Conservation (phyloP, 2,888 invertebrate species). For the Amiota minor region DNA sequence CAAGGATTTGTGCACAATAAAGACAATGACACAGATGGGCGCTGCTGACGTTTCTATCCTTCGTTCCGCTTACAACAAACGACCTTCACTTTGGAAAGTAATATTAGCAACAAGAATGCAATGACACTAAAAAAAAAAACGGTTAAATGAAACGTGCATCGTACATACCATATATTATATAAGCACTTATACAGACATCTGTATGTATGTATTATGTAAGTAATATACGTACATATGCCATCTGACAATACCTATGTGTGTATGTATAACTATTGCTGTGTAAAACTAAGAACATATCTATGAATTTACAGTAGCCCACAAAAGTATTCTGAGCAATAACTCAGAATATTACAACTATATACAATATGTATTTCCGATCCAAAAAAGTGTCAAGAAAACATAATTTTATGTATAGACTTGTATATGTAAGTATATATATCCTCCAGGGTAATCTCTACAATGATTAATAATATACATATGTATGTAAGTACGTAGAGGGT, state of each 20-base stretch:
- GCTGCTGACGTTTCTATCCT: slow-evolving; percentile 31
- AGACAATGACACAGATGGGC: slow-evolving; percentile 37
- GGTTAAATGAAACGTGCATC: neutral
- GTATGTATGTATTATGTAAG: neutral
- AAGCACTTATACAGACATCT: neutral
- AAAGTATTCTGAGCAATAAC: too few species aligned
- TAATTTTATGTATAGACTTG: too few species aligned
- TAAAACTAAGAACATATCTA: too few species aligned
- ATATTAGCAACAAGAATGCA: neutral
- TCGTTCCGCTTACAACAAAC: slow-evolving; percentile 61
- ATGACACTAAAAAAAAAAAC: neutral
- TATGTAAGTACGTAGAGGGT: too few species aligned
- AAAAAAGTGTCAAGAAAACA: too few species aligned
- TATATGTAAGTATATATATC: too few species aligned
- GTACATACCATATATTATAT: neutral
- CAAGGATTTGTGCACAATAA: slow-evolving; percentile 63
- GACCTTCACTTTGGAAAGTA: slow-evolving; percentile 57
- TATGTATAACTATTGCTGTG: neutral
- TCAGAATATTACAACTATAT: too few species aligned
- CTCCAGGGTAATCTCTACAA: too few species aligned
- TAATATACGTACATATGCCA: too few species aligned
- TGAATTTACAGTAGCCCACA: too few species aligned
- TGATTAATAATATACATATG: too few species aligned
- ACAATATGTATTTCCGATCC: too few species aligned
- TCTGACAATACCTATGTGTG: neutral